phyloP scores from a whole-genome alignment of 2,797 vertebrate species.

The Pempheris klunzingeri region DNA sequence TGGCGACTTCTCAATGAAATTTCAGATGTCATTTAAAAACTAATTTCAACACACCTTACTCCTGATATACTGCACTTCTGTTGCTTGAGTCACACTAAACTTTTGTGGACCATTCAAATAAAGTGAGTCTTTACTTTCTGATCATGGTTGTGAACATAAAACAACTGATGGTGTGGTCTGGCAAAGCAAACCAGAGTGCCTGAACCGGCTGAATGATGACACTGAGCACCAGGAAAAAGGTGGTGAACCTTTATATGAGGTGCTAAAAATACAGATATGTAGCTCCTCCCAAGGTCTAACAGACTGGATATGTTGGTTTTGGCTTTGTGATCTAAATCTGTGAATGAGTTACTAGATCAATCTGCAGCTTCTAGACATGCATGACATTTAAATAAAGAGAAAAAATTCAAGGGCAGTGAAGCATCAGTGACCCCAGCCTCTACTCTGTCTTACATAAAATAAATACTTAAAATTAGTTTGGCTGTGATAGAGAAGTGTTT shows the following conservation, averaged over 20 bases:
- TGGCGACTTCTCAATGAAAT: too few relatives aligned
- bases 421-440: background rate
- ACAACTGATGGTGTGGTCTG: background rate
- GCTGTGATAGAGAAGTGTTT: background rate
- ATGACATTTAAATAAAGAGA: background rate
- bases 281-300: constrained; percentile 18
- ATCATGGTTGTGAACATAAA: background rate
- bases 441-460: background rate
- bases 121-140: background rate
- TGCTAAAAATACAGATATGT: constrained; percentile 34
- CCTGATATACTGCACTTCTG: background rate
- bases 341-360: background rate
- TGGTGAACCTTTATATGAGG: constrained; percentile 21
- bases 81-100: background rate
- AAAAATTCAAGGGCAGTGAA: background rate
- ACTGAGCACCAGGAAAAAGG: constrained; percentile 9
- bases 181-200: background rate
- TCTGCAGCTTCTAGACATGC: background rate
- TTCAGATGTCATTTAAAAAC: background rate
- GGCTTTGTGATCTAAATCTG: background rate
- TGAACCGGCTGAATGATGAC: background rate
- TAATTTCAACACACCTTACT: background rate
- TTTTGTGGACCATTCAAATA: background rate
- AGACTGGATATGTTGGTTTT: background rate
- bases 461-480: background rate